Evolutionary conservation across 2,113 vertebrate genomes (phyloP), one percentile per base, ranked within the genome.

Genomic region (Narcine bancroftii): DNA sequence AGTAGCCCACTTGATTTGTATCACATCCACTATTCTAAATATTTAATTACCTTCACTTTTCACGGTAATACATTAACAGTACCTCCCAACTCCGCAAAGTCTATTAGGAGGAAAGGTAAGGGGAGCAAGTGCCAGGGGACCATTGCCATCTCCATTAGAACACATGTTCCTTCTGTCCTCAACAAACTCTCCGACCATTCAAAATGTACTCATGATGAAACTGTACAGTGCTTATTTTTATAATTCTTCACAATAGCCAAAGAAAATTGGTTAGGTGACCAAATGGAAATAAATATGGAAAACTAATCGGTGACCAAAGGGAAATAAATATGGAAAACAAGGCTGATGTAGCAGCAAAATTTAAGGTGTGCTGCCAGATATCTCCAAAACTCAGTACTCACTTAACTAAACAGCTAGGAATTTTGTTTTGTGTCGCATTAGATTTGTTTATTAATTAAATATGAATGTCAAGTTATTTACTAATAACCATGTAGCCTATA

Each of bases 311-410:
- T n/a, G n/a, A n/a, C 60, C 53, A 87, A 60, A 60, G 50, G 50
- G 81, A 87, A 29, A n/a, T 60, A 87, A 87, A 87, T 29, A n/a
- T 53, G 33, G 42, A 77, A 77, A 87, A 87, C 17, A 87, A 87
- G 33, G 53, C 53, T 87, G 13, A 87, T 33, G 60, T 87, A 36
- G 81, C n/a, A 87, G 50, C 53, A 53, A 53, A 21, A 87, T 60
- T 87, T 60, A 47, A 42, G 24, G 11, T 53, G 47, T 50, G 24
- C 26, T 10, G 19, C 39, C 39, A 77, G 47, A 56, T 56, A 24
- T 33, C 79, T 56, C 50, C 81, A 33, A 87, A 56, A 5, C 3
- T 81, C 77, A 50, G 42, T 50, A 2, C 47, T 85, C 81, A 53
- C 24, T 33, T 56, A n/a, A 36, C 11, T 87, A 87, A 17, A 7